Conservation (phyloP, 2,797 vertebrate species). For the Gila robusta region DNA sequence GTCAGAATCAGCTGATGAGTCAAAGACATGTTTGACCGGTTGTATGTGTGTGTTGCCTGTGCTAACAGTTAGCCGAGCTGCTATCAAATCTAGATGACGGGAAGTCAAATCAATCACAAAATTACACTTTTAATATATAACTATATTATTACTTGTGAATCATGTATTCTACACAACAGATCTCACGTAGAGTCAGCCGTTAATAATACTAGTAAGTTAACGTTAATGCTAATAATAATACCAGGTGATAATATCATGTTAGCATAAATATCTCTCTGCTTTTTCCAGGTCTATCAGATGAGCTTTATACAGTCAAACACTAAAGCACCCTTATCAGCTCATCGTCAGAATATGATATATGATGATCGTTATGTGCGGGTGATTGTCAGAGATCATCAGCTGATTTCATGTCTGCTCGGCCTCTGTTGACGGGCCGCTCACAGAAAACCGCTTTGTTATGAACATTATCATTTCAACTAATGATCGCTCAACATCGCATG, state of each 20-base stretch:
- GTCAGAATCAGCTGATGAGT: background rate
- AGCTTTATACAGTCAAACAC: background rate
- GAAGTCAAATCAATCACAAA: background rate
- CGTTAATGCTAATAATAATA: background rate
- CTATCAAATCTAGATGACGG: conserved; percentile 1
- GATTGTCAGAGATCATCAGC: conserved; percentile 36
- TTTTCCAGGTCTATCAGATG: background rate
- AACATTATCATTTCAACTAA: background rate
- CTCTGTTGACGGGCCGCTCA: conserved; percentile 32
- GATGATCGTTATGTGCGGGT: background rate
- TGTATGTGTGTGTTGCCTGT: background rate
- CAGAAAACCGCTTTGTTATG: conserved; percentile 12
- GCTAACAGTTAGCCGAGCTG: conserved; percentile 34
- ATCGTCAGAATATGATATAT: background rate
- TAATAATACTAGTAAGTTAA: background rate
- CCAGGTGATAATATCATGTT: background rate
- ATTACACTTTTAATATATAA: background rate
- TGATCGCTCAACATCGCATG: background rate
- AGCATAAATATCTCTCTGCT: background rate
- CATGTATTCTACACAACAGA: background rate
- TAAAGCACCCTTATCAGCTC: background rate
- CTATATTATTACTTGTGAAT: background rate
- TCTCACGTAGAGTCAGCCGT: background rate
- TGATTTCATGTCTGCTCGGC: conserved; percentile 30
- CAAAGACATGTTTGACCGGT: conserved; percentile 11